Conservation (phyloP, 1,140 invertebrate species). For the Bombus waltoni region DNA sequence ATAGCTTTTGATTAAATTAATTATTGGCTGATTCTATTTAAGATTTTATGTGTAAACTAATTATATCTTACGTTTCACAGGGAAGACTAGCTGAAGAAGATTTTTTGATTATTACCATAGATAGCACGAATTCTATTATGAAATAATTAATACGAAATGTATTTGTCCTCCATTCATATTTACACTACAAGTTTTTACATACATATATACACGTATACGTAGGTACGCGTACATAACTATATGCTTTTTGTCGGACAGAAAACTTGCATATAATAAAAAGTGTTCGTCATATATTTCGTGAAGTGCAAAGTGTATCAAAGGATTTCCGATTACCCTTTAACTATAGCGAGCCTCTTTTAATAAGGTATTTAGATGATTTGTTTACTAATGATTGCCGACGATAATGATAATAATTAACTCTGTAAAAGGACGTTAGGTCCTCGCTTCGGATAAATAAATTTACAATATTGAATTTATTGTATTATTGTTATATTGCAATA, state of each 20-base stretch:
- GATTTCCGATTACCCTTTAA: constrained; percentile 25
- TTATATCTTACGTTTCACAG: constrained; percentile 5
- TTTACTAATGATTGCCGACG: constrained; percentile 36
- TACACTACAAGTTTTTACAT: constrained; percentile 24
- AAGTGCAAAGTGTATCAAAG: constrained; percentile 41
- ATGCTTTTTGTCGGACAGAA: constrained; percentile 33
- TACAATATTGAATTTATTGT: constrained; percentile 51
- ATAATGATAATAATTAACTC: constrained; percentile 50
- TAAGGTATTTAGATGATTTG: constrained; percentile 42
- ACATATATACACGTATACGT: constrained; percentile 6
- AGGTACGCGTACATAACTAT: constrained; percentile 30
- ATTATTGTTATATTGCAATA: constrained; percentile 56
- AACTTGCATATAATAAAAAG: constrained; percentile 36
- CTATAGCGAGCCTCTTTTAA: constrained; percentile 41
- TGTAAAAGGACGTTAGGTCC: constrained; percentile 51
- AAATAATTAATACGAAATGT: constrained; percentile 6
- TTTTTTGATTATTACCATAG: background rate
- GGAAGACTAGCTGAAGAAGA: background rate
- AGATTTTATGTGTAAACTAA: constrained; percentile 1
- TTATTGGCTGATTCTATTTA: background rate
- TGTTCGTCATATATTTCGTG: constrained; percentile 34
- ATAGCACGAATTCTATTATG: constrained; percentile 23
- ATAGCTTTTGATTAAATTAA: constrained; percentile 3
- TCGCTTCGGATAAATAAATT: constrained; percentile 46
- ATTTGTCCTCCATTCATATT: constrained; percentile 45